These are phyloP conservation scores for Sprattus sprattus DNA, from an alignment of 2,113 vertebrate species.

Conservation along the genomic window DNA sequence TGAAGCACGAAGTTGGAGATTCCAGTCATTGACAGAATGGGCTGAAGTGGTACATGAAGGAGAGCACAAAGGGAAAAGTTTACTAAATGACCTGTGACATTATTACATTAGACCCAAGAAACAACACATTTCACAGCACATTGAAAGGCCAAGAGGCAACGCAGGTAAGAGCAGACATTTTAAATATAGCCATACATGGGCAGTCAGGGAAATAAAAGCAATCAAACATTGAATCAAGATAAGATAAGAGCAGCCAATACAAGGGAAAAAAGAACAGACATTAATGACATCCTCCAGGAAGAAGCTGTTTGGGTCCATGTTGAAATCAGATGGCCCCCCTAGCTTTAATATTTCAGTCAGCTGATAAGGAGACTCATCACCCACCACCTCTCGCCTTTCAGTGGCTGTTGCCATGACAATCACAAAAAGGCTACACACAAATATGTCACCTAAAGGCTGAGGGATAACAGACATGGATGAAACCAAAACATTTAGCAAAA, in stretches of 20 bases:
- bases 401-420: constrained; percentile 60
- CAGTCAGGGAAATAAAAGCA: constrained; percentile 25
- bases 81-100: background rate
- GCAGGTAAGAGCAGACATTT: constrained; percentile 26
- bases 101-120: background rate
- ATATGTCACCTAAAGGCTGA: constrained; percentile 37
- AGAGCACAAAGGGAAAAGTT: background rate
- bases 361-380: constrained; percentile 53
- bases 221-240: constrained; percentile 33
- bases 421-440: constrained; percentile 27
- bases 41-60: too few species aligned
- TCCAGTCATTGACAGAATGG: background rate
- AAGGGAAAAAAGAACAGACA: constrained; percentile 14
- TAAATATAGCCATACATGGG: constrained; percentile 22
- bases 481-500: background rate
- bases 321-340: constrained; percentile 53
- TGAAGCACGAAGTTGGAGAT: background rate
- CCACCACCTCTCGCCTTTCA: constrained; percentile 39
- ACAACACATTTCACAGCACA: background rate
- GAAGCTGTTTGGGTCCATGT: constrained; percentile 28
- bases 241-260: constrained; percentile 18
- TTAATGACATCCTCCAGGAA: constrained; percentile 44
- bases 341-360: constrained; percentile 61
- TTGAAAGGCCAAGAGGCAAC: constrained; percentile 3
- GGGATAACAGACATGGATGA: constrained; percentile 24